These are phyloP conservation scores for Chionodraco myersi DNA, from an alignment of 2,113 vertebrate genomes.

Conservation along the genomic window DNA sequence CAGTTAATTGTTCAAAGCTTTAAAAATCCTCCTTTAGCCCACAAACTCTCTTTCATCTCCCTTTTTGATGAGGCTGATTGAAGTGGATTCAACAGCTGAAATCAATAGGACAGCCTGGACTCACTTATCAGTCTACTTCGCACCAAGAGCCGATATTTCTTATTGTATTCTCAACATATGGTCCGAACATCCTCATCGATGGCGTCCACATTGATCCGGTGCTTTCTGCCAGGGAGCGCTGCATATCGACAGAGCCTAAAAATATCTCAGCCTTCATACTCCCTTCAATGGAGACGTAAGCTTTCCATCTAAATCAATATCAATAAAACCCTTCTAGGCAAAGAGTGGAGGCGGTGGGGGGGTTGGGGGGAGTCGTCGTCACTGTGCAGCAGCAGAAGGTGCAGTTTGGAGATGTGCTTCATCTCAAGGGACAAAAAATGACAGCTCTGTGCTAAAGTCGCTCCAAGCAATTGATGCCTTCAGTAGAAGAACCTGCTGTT, in stretches of 20 bases:
- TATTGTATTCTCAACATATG: constrained; percentile 45
- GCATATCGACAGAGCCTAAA: constrained; percentile 43
- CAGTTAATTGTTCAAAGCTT: not conserved
- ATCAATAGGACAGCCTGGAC: constrained; percentile 44
- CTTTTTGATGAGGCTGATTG: constrained; percentile 8
- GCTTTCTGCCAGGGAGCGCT: constrained; percentile 29
- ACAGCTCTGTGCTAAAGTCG: not conserved
- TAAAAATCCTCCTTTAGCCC: constrained; percentile 7
- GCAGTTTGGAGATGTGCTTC: constrained; percentile 8
- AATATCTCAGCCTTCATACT: constrained; percentile 46
- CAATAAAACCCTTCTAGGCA: constrained; percentile 16
- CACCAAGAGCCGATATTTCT: constrained; percentile 21
- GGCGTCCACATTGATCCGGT: constrained; percentile 42
- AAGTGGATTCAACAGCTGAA: constrained; percentile 45
- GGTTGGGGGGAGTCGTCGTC: not conserved
- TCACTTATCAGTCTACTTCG: constrained; percentile 35
- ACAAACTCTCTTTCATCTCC: not conserved
- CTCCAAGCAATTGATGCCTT: not conserved
- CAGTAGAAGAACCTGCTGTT: not conserved
- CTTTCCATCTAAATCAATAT: constrained; percentile 28
- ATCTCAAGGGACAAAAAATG: not conserved
- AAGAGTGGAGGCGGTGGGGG: not conserved
- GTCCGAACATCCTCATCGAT: constrained; percentile 19
- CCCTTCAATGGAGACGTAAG: constrained; percentile 32
- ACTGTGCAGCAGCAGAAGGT: not conserved